These are phyloP conservation scores for Oplegnathus fasciatus DNA, from an alignment of 2,113 vertebrate genomes.

Conservation along the genomic window DNA sequence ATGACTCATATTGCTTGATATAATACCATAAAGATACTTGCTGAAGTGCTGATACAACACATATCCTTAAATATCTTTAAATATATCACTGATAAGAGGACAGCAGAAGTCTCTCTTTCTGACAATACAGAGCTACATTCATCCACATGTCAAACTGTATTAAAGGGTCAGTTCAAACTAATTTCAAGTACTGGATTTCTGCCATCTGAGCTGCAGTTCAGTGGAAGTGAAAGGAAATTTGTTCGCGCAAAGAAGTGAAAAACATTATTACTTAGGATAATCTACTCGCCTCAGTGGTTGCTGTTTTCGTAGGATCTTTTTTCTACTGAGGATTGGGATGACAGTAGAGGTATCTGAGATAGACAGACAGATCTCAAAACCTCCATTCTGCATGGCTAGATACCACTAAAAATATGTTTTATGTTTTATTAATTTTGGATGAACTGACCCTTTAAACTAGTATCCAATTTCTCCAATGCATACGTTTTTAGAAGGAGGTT, in stretches of 20 bases:
- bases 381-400: neutral
- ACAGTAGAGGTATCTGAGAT: neutral
- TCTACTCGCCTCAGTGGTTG: neutral
- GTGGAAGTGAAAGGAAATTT: neutral
- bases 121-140: neutral
- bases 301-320: neutral
- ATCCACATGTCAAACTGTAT: neutral
- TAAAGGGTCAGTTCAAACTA: neutral
- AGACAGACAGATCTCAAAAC: neutral
- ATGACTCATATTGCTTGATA: neutral
- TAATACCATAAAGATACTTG: neutral
- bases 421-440: neutral
- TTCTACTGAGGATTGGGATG: neutral
- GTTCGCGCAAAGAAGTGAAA: neutral
- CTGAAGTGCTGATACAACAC: neutral
- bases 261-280: neutral
- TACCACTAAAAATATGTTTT: neutral
- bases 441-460: neutral
- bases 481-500: neutral
- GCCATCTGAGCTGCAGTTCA: neutral
- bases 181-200: neutral
- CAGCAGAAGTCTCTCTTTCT: neutral
- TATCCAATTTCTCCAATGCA: neutral
- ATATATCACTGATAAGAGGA: neutral
- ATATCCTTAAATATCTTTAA: neutral